These are phyloP conservation scores for Oxygymnocypris stewartii DNA, from an alignment of 2,113 vertebrate genomes.

Conservation along the genomic window DNA sequence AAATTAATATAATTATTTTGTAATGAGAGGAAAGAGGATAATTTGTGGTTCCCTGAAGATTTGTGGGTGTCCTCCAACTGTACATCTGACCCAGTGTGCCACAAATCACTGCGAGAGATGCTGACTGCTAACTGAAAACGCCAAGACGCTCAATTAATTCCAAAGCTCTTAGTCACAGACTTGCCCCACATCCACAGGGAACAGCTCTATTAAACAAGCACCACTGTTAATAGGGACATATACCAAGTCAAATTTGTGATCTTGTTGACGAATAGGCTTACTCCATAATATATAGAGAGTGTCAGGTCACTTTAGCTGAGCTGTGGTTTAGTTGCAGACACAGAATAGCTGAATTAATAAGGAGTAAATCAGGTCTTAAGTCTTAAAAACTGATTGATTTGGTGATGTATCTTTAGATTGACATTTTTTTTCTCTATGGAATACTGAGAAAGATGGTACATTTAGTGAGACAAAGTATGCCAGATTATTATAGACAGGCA, in stretches of 20 bases:
- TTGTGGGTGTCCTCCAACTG: constrained; percentile 61
- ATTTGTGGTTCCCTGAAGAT: constrained; percentile 56
- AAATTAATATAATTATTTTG: constrained; percentile 14
- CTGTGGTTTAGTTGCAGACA: neutral
- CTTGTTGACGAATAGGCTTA: neutral
- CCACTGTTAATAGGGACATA: constrained; percentile 55
- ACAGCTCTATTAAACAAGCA: constrained; percentile 65
- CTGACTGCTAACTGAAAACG: constrained; percentile 68
- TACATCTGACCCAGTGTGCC: constrained; percentile 62
- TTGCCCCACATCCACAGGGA: constrained; percentile 58
- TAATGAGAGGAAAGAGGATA: constrained; percentile 40
- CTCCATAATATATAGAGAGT: neutral
- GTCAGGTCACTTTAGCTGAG: constrained; percentile 20
- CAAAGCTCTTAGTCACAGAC: constrained; percentile 54
- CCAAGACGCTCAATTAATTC: constrained; percentile 71
- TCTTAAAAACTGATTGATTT: neutral
- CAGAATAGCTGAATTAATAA: neutral
- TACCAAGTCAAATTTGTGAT: constrained; percentile 12
- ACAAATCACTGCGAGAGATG: constrained; percentile 76
- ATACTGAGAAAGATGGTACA: neutral
- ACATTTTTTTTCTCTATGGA: neutral
- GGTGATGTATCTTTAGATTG: neutral
- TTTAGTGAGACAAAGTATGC: neutral
- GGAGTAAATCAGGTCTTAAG: neutral
- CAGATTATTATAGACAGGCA: neutral